phyloP scores from a whole-genome alignment of 2,888 invertebrate genomes.

The Eueremaeus valkanovi region DNA sequence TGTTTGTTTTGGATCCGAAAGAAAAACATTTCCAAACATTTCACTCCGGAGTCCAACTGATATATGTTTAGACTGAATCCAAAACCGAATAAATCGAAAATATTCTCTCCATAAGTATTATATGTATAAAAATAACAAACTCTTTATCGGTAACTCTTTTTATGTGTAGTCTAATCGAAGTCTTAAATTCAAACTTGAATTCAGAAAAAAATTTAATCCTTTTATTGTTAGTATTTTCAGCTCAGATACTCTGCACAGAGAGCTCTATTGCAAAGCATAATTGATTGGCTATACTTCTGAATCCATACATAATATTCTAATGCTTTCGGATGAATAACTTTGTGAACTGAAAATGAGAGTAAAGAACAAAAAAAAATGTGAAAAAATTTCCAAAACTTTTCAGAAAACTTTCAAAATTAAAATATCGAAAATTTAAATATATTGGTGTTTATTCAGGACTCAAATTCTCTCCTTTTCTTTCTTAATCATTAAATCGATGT shows the following conservation, averaged over 20 bases:
- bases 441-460: background rate
- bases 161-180: background rate
- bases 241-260: no score
- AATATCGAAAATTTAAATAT: background rate
- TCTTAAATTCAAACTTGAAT: background rate
- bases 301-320: background rate
- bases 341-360: background rate
- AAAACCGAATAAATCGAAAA: background rate
- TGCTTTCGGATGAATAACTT: slow-evolving; percentile 1
- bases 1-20: slow-evolving; percentile 1
- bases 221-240: background rate
- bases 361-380: background rate
- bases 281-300: background rate
- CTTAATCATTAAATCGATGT: slow-evolving; percentile 29
- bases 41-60: background rate
- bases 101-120: background rate
- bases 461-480: background rate
- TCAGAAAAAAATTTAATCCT: background rate
- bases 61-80: background rate
- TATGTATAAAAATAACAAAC: background rate
- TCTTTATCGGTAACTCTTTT: background rate
- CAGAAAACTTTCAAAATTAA: background rate
- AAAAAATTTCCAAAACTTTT: background rate
- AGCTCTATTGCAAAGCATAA: background rate
- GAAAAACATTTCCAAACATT: background rate